These are phyloP conservation scores for Leptinotarsa haldemani DNA, from an alignment of 2,888 invertebrate genomes.

Conservation along the genomic window DNA sequence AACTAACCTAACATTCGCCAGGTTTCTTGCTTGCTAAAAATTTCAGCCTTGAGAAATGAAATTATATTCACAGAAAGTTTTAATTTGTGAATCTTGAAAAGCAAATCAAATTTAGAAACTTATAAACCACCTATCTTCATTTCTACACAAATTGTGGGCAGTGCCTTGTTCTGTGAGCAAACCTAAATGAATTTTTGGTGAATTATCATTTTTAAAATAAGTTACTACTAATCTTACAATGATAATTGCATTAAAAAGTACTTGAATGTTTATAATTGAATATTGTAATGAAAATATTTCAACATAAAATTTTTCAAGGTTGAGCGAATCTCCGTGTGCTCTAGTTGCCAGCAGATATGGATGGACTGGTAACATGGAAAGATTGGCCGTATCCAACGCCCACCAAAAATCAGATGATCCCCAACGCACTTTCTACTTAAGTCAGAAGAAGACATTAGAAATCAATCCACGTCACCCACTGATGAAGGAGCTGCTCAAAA, in stretches of 20 bases:
- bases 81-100: no score
- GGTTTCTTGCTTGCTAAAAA: no score
- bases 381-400: constrained; percentile 93
- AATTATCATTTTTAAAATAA: no score
- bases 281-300: background rate
- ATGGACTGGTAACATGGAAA: constrained; percentile 99
- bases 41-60: no score
- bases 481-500: constrained; percentile 87
- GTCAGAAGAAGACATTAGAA: constrained; percentile 96
- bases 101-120: no score
- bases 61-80: no score
- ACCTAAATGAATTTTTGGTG: background rate
- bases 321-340: constrained; percentile 94
- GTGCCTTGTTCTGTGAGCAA: background rate
- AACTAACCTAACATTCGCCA: no score
- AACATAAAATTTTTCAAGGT: constrained; percentile 45
- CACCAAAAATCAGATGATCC: constrained; percentile 96
- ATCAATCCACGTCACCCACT: constrained; percentile 98
- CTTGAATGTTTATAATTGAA: no score
- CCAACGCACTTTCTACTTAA: constrained; percentile 87
- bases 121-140: no score
- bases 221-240: no score
- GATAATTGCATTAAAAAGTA: no score
- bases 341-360: constrained; percentile 96
- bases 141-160: no score